Conservation (phyloP, 2,113 vertebrate genomes). For the Cyanistes caeruleus region DNA sequence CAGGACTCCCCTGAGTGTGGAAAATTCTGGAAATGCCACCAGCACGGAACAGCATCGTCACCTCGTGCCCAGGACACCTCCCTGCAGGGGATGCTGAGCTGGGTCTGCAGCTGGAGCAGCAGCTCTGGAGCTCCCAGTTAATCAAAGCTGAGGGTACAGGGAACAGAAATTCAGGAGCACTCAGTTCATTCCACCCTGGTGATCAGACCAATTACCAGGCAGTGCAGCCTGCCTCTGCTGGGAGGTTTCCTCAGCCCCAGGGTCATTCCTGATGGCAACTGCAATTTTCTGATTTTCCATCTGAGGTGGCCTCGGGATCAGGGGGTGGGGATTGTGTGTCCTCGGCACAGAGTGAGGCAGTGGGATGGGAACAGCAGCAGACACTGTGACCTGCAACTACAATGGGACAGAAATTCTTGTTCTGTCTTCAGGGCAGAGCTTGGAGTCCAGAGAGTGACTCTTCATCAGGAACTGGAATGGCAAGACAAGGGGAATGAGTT, state of each 20-base stretch:
- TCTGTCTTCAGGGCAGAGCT: neutral
- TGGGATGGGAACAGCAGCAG: neutral
- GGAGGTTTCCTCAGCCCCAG: constrained; percentile 1
- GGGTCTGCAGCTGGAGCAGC: neutral
- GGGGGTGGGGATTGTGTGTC: neutral
- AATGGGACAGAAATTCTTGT: neutral
- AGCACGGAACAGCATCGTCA: neutral
- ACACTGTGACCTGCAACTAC: neutral
- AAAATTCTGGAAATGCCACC: neutral
- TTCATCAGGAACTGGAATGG: neutral
- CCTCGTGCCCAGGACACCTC: neutral
- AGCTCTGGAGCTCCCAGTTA: neutral
- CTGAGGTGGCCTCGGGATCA: neutral
- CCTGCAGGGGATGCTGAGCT: neutral
- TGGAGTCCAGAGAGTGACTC: neutral
- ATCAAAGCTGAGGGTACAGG: neutral
- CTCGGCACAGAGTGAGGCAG: neutral
- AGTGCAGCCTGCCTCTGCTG: neutral
- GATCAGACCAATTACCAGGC: neutral
- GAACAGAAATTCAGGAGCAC: neutral
- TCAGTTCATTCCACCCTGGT: neutral
- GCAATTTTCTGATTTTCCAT: neutral
- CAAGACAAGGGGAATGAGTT: neutral
- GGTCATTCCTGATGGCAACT: neutral
- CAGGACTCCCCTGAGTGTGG: neutral